phyloP scores from a whole-genome alignment of 2,797 vertebrate species.

The Rhinogobio ventralis region DNA sequence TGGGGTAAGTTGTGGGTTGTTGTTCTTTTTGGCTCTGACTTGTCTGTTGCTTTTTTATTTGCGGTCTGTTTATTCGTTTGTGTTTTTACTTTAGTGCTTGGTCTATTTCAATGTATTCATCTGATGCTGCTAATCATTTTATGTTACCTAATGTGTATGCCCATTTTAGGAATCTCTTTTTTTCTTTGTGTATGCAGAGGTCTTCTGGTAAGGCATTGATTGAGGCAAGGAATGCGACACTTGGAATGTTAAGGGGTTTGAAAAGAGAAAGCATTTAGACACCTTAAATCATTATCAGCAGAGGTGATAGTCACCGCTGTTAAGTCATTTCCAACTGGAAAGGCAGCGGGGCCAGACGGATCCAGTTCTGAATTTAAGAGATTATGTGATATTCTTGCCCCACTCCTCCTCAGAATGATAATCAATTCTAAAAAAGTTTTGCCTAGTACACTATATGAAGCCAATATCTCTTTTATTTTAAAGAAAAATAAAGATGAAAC shows the following conservation, averaged over 20 bases:
- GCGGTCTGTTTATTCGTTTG: neutral
- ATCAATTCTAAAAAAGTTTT: no score
- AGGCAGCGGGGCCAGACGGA: no score
- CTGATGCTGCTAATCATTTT: neutral
- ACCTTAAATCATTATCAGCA: neutral
- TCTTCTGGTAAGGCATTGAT: neutral
- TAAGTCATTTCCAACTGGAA: no score
- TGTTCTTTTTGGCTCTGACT: neutral
- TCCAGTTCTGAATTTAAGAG: no score
- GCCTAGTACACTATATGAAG: no score
- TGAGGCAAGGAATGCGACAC: neutral
- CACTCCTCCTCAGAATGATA: no score
- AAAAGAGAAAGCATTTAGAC: neutral
- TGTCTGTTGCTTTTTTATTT: neutral
- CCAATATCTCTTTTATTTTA: no score
- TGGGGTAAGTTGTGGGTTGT: neutral
- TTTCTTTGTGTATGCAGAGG: neutral
- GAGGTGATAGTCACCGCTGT: no score
- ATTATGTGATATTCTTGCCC: no score
- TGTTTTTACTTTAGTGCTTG: neutral
- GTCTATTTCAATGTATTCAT: neutral
- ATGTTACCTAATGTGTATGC: no score
- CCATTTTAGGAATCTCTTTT: neutral
- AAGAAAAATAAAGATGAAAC: no score
- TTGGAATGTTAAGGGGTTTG: constrained; percentile 3